These are phyloP conservation scores for Fistularia tabacaria DNA, from an alignment of 2,797 vertebrate genomes.

Conservation along the genomic window DNA sequence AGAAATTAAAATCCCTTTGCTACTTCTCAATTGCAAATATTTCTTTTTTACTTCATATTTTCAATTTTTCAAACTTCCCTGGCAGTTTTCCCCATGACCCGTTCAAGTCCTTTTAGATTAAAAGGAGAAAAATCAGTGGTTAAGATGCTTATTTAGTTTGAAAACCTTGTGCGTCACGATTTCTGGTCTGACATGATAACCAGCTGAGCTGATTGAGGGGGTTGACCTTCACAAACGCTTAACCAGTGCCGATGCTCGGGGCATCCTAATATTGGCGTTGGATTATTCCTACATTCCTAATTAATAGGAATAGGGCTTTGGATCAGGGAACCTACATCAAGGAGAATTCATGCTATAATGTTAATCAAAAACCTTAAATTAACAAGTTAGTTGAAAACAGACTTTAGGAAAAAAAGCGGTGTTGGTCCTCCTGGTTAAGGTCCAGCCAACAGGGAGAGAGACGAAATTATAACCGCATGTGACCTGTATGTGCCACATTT, in stretches of 20 bases:
- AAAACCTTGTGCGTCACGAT: constrained; percentile 40
- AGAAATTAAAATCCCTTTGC: too few species aligned
- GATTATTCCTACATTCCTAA: constrained; percentile 59
- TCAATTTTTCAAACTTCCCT: not conserved
- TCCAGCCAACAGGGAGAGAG: constrained; percentile 5
- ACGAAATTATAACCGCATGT: constrained; percentile 8
- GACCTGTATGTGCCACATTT: not conserved
- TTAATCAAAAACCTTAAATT: constrained; percentile 48
- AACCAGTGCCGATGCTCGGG: constrained; percentile 48
- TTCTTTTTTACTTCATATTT: not conserved
- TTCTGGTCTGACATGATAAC: constrained; percentile 61
- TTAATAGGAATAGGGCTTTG: constrained; percentile 39
- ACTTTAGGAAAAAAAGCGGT: constrained; percentile 16
- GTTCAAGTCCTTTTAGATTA: constrained; percentile 18
- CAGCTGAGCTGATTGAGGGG: constrained; percentile 52
- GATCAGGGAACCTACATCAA: constrained; percentile 38
- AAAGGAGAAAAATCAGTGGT: constrained; percentile 34
- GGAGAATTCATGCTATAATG: constrained; percentile 44
- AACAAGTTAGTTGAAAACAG: constrained; percentile 21
- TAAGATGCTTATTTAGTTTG: constrained; percentile 38
- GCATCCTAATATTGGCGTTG: constrained; percentile 58
- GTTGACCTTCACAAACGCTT: constrained; percentile 64
- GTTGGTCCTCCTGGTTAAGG: constrained; percentile 33
- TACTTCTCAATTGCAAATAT: too few species aligned
- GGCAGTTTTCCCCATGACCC: constrained; percentile 12